A percentile compares a stretch with the other conserved stretches of the same genome.
These are phyloP conservation scores for Sarcoramphus papa DNA, from an alignment of 2,797 vertebrate species.

Conservation along the genomic window DNA sequence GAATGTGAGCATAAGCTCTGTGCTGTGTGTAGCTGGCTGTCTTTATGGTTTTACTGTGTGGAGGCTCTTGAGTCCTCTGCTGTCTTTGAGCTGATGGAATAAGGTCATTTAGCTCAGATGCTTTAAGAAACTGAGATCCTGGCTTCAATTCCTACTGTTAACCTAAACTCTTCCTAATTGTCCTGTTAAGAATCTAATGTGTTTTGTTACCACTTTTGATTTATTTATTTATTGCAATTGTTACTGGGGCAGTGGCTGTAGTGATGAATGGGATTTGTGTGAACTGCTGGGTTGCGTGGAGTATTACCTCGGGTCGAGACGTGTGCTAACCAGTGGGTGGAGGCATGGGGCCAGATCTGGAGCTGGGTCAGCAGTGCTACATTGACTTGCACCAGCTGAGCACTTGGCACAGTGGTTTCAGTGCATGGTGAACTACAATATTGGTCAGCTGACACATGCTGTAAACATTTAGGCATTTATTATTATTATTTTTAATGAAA, in stretches of 20 bases:
- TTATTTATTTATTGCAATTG: neutral
- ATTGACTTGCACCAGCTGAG: neutral
- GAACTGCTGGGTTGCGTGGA: neutral
- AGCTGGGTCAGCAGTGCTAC: neutral
- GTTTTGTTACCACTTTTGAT: neutral
- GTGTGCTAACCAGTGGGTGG: neutral
- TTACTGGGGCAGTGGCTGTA: neutral
- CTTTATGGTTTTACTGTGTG: neutral
- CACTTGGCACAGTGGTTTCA: neutral
- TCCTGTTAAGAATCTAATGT: no score
- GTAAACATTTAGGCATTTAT: neutral
- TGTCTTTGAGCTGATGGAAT: neutral
- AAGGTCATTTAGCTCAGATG: neutral
- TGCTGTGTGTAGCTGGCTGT: neutral
- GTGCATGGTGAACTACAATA: fast-evolving
- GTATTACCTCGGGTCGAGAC: neutral
- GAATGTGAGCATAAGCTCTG: neutral
- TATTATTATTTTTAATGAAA: neutral
- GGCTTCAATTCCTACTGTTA: neutral
- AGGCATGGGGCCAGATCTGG: neutral
- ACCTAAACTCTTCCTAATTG: neutral
- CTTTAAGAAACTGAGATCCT: neutral
- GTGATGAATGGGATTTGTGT: neutral
- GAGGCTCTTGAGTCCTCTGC: neutral
- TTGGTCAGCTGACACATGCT: neutral